Conservation (phyloP, 2,113 vertebrate species). For the Varanus salvator region DNA sequence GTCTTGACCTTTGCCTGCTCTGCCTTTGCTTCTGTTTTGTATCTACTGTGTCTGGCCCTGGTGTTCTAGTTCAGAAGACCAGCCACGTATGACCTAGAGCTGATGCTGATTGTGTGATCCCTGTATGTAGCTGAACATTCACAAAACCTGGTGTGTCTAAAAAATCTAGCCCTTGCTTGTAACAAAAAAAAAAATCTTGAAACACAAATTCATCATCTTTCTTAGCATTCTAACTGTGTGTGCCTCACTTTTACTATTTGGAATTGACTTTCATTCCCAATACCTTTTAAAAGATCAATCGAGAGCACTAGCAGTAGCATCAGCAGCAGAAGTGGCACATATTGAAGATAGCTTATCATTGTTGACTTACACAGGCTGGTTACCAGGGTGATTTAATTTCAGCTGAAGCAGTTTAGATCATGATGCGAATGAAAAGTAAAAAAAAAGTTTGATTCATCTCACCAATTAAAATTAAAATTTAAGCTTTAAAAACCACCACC, state of each 20-base stretch:
- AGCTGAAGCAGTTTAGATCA: slow-evolving; percentile 32
- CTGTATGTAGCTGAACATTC: neutral
- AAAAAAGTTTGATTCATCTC: slow-evolving; percentile 20
- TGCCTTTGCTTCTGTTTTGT: no score
- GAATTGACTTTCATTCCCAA: slow-evolving; percentile 27
- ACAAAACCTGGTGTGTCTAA: neutral
- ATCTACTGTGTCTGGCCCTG: no score
- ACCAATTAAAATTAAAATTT: slow-evolving; percentile 39
- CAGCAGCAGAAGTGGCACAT: neutral
- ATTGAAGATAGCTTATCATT: slow-evolving; percentile 18
- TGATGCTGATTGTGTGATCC: neutral
- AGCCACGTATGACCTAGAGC: no score
- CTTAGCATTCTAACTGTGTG: neutral
- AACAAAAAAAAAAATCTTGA: neutral
- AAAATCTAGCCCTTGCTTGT: neutral
- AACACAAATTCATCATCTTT: slow-evolving; percentile 21
- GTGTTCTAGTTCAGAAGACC: no score
- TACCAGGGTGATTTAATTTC: slow-evolving; percentile 46
- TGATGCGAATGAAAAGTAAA: slow-evolving; percentile 41
- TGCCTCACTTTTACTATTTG: slow-evolving; percentile 1
- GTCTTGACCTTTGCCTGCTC: no score
- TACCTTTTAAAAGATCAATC: slow-evolving; percentile 37
- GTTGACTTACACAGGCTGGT: slow-evolving; percentile 23
- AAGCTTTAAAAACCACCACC: slow-evolving; percentile 24
- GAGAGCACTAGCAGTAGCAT: slow-evolving; percentile 50